Evolutionary conservation across 2,888 invertebrate species (phyloP), one percentile per base, ranked within the genome.

Genomic region (Parnassius mnemosyne): DNA sequence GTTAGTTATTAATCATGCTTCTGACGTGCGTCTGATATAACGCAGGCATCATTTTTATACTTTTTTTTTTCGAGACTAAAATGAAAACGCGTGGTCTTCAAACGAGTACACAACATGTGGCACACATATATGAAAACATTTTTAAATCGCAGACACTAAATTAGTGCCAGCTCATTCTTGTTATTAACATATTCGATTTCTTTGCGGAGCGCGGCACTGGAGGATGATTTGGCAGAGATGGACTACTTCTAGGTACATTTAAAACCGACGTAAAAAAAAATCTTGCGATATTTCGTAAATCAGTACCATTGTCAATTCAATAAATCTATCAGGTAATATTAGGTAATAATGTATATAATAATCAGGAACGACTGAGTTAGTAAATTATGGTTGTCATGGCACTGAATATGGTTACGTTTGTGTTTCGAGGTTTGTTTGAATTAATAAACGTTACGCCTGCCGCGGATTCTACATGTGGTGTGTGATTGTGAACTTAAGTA

Each of bases 341-440:
- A n/a, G n/a, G n/a, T n/a, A n/a, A n/a, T n/a, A n/a, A n/a, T n/a
- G n/a, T n/a, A n/a, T n/a, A n/a, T n/a, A n/a, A n/a, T n/a, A n/a
- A n/a, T n/a, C n/a, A n/a, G 5, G 34, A 34, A 34, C 34, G 1
- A 1, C 7, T 5, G 34, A 3, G 5, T 55, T 60, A 50, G 54
- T 60, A 56, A 61, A 55, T 61, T 61, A 55, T 55, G 51, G 54
- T 47, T 60, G 60, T 60, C 54, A 50, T 50, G 60, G 60, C 44
- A 43, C 16, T 12, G 50, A 41, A 42, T 60, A 50, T 55, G 60
- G 55, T 60, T 60, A 51, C 60, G 60, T 51, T 41, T 25, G 50
- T 44, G 44, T 60, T 60, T 50, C 54, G 25, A 13, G 9, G 49
- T 41, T 34, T 55, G 54, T 34, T 60, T 55, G 49, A 47, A 10